Evolutionary conservation across 1,140 invertebrate genomes (phyloP).

Genomic region (Apis dorsata): DNA sequence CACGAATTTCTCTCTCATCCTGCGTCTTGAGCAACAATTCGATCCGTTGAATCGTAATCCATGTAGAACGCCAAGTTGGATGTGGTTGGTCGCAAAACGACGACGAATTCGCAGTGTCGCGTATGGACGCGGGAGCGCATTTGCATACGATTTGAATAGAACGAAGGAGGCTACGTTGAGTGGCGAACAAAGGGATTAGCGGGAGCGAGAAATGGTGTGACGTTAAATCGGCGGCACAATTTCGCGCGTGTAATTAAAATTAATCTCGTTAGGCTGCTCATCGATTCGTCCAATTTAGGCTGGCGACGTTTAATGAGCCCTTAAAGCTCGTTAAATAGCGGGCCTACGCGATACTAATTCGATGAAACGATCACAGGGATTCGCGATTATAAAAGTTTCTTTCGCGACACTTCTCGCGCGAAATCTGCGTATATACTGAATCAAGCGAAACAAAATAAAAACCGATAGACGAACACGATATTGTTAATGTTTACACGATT

Average conservation of each 20-base stretch:
- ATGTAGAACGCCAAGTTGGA: too few species aligned
- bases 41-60: too few species aligned
- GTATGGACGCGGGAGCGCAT: not conserved
- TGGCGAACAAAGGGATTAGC: constrained; percentile 21
- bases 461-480: too few species aligned
- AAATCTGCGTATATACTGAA: not conserved
- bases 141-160: constrained; percentile 46
- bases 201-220: not conserved
- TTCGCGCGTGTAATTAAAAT: constrained; percentile 25
- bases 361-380: not conserved
- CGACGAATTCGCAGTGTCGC: not conserved
- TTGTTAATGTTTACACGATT: too few species aligned
- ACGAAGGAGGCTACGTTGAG: not conserved
- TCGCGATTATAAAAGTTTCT: not conserved
- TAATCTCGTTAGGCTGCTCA: constrained; percentile 1
- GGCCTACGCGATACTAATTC: too few species aligned
- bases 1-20: too few species aligned
- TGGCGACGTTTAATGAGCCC: not conserved
- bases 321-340: not conserved
- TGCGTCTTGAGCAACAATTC: too few species aligned
- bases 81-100: not conserved
- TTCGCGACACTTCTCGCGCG: not conserved
- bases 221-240: not conserved
- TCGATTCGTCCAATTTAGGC: constrained; percentile 10
- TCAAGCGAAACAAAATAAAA: too few species aligned